Conservation (phyloP, 2,888 invertebrate genomes). For the Phyto melanocephala region DNA sequence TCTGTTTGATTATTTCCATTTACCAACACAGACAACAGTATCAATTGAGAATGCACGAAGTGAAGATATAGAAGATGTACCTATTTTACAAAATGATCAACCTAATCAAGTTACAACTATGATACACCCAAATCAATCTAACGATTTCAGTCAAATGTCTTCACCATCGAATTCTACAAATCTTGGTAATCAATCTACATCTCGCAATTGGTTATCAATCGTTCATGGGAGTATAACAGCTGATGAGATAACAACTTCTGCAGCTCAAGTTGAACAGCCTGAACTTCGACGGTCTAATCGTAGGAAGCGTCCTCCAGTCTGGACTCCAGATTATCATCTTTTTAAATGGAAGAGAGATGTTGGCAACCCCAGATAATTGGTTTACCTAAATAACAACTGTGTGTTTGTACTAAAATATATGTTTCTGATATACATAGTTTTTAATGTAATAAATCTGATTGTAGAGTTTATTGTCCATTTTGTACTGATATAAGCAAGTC, state of each 20-base stretch:
- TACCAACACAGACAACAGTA: background rate
- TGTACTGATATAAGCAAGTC: no score
- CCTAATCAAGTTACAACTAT: no score
- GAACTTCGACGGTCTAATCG: conserved; percentile 1
- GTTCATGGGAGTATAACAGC: no score
- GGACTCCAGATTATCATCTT: conserved; percentile 39
- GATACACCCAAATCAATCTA: no score
- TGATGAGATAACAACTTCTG: no score
- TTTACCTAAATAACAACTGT: no score
- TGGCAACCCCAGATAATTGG: conserved; percentile 19
- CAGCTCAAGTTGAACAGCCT: background rate
- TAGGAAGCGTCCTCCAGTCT: conserved; percentile 18
- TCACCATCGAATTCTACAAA: background rate
- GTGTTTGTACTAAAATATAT: no score
- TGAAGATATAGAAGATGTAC: background rate
- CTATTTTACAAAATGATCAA: background rate
- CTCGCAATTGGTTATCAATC: no score
- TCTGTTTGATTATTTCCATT: conserved; percentile 12
- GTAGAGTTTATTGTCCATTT: no score
- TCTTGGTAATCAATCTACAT: background rate
- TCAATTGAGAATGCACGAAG: background rate
- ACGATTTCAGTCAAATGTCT: background rate
- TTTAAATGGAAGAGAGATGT: conserved; percentile 33
- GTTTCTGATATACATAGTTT: no score
- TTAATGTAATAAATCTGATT: no score